Percentiles rank a stretch among this genome's conserved stretches.
Conservation (phyloP, 2,888 invertebrate species). For the Invenusta paracnida region DNA sequence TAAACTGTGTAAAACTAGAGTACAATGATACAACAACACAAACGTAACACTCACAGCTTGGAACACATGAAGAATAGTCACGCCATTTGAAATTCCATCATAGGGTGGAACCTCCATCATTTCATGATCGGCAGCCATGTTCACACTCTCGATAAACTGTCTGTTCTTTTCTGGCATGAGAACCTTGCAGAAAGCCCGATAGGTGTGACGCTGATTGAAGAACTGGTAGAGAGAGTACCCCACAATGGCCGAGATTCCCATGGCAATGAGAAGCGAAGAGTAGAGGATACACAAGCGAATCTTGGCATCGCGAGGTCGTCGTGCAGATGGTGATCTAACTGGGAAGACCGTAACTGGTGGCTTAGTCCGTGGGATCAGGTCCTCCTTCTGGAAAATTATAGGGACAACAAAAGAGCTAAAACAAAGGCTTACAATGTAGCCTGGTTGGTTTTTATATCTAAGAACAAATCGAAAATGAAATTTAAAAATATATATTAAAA, state of each 20-base stretch:
- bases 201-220: not conserved
- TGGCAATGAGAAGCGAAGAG: not conserved
- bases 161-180: not conserved
- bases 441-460: too few relatives aligned
- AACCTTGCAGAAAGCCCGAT: not conserved
- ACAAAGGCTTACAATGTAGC: too few relatives aligned
- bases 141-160: not conserved
- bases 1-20: too few relatives aligned
- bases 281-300: constrained; percentile 3
- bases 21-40: too few relatives aligned
- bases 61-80: not conserved
- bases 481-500: too few relatives aligned
- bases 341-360: not conserved
- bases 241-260: not conserved
- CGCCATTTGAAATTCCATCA: not conserved
- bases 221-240: not conserved
- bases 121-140: not conserved
- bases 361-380: not conserved
- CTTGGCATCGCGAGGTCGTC: not conserved
- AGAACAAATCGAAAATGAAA: too few relatives aligned
- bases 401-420: too few relatives aligned
- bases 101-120: not conserved
- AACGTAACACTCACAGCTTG: not conserved
- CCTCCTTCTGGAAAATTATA: not conserved
- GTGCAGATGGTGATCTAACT: not conserved